Base-by-base conservation (phyloP, 2,888 invertebrate genomes). In the Zonitis immaculata region DNA sequence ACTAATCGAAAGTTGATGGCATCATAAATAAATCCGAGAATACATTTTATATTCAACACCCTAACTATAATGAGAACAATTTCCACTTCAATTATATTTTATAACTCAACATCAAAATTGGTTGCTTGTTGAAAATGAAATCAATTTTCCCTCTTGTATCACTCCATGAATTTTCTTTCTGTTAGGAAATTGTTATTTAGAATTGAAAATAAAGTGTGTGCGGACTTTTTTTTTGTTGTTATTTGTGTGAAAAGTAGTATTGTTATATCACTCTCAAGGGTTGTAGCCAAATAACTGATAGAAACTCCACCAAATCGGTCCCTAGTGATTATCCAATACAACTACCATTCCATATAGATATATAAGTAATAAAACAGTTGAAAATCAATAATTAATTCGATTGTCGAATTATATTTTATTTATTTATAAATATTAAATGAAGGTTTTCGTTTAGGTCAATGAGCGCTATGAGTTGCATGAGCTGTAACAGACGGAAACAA, bases 391-490 rank as follows among this genome's bases (percentile, higher is more conserved):
- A 3, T 35, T 16, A 1, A 11, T 39, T n/a, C 20, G 0, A 5
- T 39, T 39, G 14, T 14, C 1, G 16, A 8, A 16, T 16, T 14
- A 6, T 32, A 32, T 16, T 32, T 6, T 32, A 7, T 30, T 9
- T 14, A 7, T 8, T 32, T 12, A 54, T 55, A 49, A 45, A 42
- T 54, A 53, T 57, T 56, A 46, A 49, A 52, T 55, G 52, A 50
- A 59, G 59, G 58, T 63, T 58, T 47, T 59, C 59, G 56, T 62
- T 59, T 39, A 57, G 65, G 66, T 66, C 66, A 64, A 65, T 64
- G 63, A 61, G 61, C 61, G 64, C 63, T 63, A 63, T 64, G 64
- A 64, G 64, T 62, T 59, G 59, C 58, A 60, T 62, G 64, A 66
- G 61, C 56, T 63, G 64, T 60, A 63, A 57, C 65, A 64, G 61